Percentiles rank a stretch among this genome's conserved stretches.
These are phyloP conservation scores for Drosophila lutescens DNA, from an alignment of 2,888 invertebrate genomes.

Conservation along the genomic window DNA sequence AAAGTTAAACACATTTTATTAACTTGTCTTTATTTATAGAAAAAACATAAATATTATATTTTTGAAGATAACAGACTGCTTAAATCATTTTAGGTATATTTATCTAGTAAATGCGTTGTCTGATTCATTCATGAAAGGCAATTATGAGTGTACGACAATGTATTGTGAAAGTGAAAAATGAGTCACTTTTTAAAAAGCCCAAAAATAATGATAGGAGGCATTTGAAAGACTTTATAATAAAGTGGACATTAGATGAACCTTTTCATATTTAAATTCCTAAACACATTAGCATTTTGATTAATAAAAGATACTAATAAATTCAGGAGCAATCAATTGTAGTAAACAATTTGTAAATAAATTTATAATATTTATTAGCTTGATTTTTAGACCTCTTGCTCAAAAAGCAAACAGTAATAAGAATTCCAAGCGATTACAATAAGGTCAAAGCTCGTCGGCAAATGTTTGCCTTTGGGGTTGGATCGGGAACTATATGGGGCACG, in stretches of 20 bases:
- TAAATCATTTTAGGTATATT: conserved; percentile 7
- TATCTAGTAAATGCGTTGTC: conserved; percentile 12
- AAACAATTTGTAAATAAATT: too few relatives aligned
- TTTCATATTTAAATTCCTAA: background rate
- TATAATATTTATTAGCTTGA: background rate
- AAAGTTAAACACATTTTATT: conserved; percentile 6
- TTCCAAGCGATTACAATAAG: background rate
- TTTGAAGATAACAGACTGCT: background rate
- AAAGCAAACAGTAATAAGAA: background rate
- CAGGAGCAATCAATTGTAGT: too few relatives aligned
- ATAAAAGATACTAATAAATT: background rate
- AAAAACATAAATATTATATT: background rate
- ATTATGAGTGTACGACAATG: background rate
- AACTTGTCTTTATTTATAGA: conserved; percentile 3
- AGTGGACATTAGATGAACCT: background rate
- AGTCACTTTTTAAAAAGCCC: conserved; percentile 20
- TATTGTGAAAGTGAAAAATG: conserved; percentile 2
- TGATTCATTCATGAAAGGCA: conserved; percentile 23
- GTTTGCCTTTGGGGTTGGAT: background rate
- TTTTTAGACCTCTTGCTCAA: background rate
- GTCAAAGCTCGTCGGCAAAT: conserved; percentile 7
- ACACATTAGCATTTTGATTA: background rate
- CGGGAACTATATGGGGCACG: conserved; percentile 3
- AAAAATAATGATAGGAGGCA: conserved; percentile 2
- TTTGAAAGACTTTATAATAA: background rate